Evolutionary conservation across 2,113 vertebrate genomes (phyloP), one percentile per base, ranked within the genome.

Genomic region (Spea bombifrons): DNA sequence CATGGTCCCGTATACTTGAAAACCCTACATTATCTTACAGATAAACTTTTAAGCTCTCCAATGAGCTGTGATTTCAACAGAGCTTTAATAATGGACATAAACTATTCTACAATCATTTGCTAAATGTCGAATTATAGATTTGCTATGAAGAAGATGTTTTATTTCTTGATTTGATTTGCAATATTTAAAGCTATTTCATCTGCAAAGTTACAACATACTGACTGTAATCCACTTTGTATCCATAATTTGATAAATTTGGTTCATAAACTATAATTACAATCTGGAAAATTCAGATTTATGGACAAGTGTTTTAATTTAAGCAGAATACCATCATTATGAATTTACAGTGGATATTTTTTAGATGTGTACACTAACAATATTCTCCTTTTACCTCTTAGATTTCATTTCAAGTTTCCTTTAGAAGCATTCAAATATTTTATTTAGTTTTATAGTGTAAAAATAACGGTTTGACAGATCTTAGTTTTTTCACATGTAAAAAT

Each of bases 241-340:
- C 71, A 88, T 87, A 86, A 89, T 90, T 84, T 88, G 88, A 89
- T 87, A 85, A 86, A 86, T 87, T 87, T 85, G 84, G 86, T 87
- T 88, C 84, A 89, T 89, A 88, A 86, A 83, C 81, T 86, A 16
- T 83, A 85, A 86, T 89, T 87, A 85, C 84, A 85, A 79, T 68
- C 71, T 84, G 71, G 75, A 86, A 76, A 83, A 81, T 63, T 13
- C 74, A 83, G 75, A 73, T 78, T 86, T 78, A 63, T 63, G 75
- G 64, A 83, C 84, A 84, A 85, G 84, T 79, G 71, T 69, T 87
- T 86, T 87, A 83, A 85, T 84, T 84, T 85, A 81, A 85, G 86
- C 81, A 50, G 83, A 83, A 71, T 76, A 73, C 66, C 85, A 83
- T 80, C 13, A 84, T 46, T 7, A 43, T 83, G 83, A 82, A 70